Conservation (phyloP, 2,113 vertebrate genomes). For the Cryptoleucopteryx plumbea region DNA sequence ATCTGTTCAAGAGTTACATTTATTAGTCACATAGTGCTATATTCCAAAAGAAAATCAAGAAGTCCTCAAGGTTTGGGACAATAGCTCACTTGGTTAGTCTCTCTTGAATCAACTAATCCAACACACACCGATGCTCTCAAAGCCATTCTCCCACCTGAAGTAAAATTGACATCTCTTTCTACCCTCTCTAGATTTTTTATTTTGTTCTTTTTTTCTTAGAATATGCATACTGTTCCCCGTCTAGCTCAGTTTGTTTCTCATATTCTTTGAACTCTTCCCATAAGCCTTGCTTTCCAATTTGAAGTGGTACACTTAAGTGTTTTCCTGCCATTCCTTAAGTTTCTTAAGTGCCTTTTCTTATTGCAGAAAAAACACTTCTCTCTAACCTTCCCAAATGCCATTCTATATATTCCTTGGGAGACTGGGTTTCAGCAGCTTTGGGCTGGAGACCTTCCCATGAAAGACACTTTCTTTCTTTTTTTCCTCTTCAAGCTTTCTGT, state of each 20-base stretch:
- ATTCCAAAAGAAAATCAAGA: background rate
- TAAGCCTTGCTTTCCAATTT: background rate
- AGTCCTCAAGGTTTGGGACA: background rate
- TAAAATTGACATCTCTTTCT: background rate
- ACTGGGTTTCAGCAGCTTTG: background rate
- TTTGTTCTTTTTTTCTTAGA: background rate
- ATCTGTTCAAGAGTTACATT: background rate
- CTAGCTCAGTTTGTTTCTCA: background rate
- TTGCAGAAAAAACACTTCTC: background rate
- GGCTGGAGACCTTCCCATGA: background rate
- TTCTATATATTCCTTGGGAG: background rate
- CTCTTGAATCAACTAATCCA: background rate
- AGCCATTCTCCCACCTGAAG: background rate
- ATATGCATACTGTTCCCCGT: background rate
- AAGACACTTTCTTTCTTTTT: background rate
- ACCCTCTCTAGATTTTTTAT: too few relatives aligned
- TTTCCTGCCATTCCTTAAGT: background rate
- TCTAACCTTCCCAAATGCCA: background rate
- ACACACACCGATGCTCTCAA: background rate
- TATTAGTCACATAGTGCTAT: background rate
- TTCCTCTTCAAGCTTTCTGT: background rate
- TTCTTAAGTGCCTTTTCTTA: background rate
- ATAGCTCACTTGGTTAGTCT: background rate
- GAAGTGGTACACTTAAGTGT: background rate
- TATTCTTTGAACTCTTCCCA: background rate